Conservation (phyloP, 2,113 vertebrate species). For the Euleptes europaea region DNA sequence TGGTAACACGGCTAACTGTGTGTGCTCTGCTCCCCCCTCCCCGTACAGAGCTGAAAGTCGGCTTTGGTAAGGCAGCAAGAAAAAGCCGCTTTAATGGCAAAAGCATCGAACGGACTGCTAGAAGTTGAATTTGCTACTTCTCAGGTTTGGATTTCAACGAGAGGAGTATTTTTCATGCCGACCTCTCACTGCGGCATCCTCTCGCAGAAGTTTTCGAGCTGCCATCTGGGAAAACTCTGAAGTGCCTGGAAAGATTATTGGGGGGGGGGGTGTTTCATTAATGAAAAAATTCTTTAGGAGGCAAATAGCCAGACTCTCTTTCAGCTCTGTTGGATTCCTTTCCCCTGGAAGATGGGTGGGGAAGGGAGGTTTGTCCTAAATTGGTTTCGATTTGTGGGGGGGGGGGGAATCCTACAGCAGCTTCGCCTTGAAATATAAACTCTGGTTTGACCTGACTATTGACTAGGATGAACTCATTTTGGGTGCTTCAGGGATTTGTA, state of each 20-base stretch:
- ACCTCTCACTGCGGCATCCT: rapidly evolving
- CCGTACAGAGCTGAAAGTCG: neutral
- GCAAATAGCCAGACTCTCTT: neutral
- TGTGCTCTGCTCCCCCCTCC: neutral
- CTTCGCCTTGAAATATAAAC: neutral
- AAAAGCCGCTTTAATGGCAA: neutral
- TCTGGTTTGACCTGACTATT: neutral
- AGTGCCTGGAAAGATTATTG: neutral
- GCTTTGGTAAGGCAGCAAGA: neutral
- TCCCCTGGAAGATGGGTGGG: neutral
- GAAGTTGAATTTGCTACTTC: neutral
- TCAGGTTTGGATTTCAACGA: neutral
- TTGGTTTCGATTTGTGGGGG: neutral
- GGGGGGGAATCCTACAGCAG: neutral
- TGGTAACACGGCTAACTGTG: slow-evolving; percentile 3
- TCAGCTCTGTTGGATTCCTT: neutral
- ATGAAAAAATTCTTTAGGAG: neutral
- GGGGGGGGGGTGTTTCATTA: neutral
- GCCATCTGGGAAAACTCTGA: neutral
- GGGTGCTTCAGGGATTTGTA: neutral
- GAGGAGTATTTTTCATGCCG: neutral
- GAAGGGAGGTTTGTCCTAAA: neutral
- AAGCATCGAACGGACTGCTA: neutral
- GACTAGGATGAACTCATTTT: neutral
- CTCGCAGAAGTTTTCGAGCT: neutral